phyloP scores from a whole-genome alignment of 2,113 vertebrate genomes.

The Takifugu flavidus region DNA sequence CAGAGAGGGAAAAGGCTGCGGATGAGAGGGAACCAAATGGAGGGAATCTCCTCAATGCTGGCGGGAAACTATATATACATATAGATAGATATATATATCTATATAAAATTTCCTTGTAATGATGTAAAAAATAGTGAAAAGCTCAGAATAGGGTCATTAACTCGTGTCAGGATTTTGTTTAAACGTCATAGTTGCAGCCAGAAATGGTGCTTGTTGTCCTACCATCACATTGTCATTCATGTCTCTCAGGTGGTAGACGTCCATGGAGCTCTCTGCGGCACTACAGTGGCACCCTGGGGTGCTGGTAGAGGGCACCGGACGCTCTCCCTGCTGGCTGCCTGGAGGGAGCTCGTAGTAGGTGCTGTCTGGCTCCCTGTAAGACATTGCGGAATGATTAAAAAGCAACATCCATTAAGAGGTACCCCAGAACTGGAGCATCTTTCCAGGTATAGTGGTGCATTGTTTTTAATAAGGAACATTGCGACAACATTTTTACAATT shows the following conservation, averaged over 20 bases:
- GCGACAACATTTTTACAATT: background rate
- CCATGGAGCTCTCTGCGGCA: slow-evolving; percentile 81
- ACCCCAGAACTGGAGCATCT: background rate
- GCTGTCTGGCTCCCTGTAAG: slow-evolving; percentile 90
- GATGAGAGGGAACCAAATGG: slow-evolving; percentile 69
- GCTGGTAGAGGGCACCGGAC: slow-evolving; percentile 55
- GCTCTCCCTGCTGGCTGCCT: slow-evolving; percentile 66
- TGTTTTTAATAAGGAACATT: slow-evolving; percentile 3
- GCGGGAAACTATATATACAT: slow-evolving; percentile 57
- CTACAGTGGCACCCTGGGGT: slow-evolving; percentile 61
- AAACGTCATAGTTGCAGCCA: background rate
- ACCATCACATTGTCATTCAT: slow-evolving; percentile 89
- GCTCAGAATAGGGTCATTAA: too few relatives aligned
- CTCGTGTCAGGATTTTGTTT: too few relatives aligned
- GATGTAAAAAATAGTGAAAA: too few relatives aligned
- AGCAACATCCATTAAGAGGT: too few relatives aligned
- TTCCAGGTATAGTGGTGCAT: background rate
- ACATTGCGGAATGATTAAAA: background rate
- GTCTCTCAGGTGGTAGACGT: slow-evolving; percentile 88
- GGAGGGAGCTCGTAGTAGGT: slow-evolving; percentile 93
- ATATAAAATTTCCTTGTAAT: too few relatives aligned
- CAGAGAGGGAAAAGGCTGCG: slow-evolving; percentile 65
- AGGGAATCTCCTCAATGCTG: slow-evolving; percentile 64
- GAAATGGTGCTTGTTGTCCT: slow-evolving; percentile 41
- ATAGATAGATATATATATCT: too few relatives aligned